phyloP scores from a whole-genome alignment of 2,888 invertebrate genomes.

The Nomada ruficornis region DNA sequence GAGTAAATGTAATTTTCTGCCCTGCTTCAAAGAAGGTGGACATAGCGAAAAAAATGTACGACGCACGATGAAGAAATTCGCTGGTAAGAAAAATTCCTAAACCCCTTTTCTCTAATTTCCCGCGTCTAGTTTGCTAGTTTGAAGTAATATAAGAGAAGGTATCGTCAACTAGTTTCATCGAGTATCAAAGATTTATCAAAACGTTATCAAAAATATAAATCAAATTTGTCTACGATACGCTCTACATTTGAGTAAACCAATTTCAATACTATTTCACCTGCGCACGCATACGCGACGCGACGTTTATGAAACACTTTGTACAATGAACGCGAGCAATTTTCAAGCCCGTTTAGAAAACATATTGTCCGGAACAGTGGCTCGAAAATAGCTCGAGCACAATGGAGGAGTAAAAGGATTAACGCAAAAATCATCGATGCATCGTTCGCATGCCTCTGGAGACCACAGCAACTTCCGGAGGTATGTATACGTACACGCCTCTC shows the following conservation, averaged over 20 bases:
- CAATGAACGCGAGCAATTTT: background rate
- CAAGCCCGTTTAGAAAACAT: background rate
- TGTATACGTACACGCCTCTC: conserved; percentile 52
- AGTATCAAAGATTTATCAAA: background rate
- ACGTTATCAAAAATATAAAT: background rate
- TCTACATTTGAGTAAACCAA: no score
- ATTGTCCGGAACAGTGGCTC: background rate
- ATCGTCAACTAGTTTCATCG: background rate
- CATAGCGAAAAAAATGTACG: no score
- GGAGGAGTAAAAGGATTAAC: background rate
- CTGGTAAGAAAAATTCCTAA: no score
- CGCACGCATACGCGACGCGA: no score
- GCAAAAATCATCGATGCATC: conserved; percentile 27
- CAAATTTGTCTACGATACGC: background rate
- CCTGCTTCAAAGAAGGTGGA: no score
- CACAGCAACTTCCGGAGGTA: conserved; percentile 31
- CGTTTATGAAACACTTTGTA: background rate
- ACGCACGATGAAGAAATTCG: no score
- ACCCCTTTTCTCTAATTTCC: no score
- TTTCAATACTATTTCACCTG: no score
- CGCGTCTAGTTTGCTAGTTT: no score
- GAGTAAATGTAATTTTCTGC: no score
- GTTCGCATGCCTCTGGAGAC: conserved; percentile 38
- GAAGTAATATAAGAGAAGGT: no score
- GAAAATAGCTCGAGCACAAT: background rate